Conservation (phyloP, 2,888 invertebrate species). For the Apotomis betuletana region DNA sequence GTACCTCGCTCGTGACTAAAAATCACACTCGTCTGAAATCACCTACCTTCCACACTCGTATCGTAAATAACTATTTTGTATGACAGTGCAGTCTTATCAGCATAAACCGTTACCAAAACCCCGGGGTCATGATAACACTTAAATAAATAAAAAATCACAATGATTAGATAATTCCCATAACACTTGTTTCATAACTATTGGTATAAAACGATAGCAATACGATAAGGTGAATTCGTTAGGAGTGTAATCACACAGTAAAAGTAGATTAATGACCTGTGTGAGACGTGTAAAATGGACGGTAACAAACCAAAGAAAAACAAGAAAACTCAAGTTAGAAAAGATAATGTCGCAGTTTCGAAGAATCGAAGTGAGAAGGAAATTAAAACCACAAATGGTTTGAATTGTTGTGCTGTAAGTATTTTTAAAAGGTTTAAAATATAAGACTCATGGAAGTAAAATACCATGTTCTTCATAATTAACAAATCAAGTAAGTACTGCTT, state of each 20-base stretch:
- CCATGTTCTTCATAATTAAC: too few species aligned
- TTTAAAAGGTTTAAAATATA: background rate
- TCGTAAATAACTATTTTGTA: too few species aligned
- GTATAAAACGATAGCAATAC: slow-evolving; percentile 25
- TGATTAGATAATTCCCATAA: slow-evolving; percentile 28
- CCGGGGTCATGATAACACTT: background rate
- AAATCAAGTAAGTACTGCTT: too few species aligned
- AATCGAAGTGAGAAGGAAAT: slow-evolving; percentile 7
- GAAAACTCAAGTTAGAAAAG: slow-evolving; percentile 30
- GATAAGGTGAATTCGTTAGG: slow-evolving; percentile 8
- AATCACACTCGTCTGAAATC: too few species aligned
- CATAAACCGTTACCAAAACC: slow-evolving; percentile 2
- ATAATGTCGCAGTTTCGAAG: background rate
- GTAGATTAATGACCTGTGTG: slow-evolving; percentile 8
- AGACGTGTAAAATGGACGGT: slow-evolving; percentile 27
- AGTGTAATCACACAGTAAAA: slow-evolving; percentile 21
- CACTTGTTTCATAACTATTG: slow-evolving; percentile 23
- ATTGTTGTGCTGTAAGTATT: slow-evolving; percentile 12
- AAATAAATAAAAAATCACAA: background rate
- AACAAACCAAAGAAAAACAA: slow-evolving; percentile 37
- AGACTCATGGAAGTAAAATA: background rate
- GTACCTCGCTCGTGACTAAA: too few species aligned
- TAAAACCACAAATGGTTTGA: background rate
- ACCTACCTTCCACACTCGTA: too few species aligned
- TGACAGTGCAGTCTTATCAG: slow-evolving; percentile 2